Conservation (phyloP, 1,140 invertebrate species). For the Alviniconcha marisindica region DNA sequence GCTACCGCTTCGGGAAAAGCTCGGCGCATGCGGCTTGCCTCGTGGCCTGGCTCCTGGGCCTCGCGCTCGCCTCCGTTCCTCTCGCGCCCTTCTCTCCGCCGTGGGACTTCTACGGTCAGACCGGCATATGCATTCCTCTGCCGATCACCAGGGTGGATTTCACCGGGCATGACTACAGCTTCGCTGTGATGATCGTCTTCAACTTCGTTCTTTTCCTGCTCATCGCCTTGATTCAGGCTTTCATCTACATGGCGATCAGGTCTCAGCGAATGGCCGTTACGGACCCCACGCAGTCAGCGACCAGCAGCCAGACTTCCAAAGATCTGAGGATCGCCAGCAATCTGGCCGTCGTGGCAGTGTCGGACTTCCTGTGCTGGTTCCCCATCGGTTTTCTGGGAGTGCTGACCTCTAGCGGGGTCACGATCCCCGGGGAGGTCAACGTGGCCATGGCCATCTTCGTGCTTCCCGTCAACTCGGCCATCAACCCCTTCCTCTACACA, state of each 20-base stretch:
- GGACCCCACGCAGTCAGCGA: neutral
- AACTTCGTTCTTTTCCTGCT: conserved; percentile 48
- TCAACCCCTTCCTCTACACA: conserved; percentile 58
- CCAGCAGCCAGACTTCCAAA: neutral
- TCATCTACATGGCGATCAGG: conserved; percentile 44
- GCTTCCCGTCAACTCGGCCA: too few relatives aligned
- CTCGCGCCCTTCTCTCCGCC: conserved; percentile 8
- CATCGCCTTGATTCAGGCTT: conserved; percentile 45
- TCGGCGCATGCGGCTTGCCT: neutral
- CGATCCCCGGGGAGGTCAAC: conserved; percentile 51
- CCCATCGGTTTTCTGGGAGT: conserved; percentile 38
- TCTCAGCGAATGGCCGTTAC: too few relatives aligned
- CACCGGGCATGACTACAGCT: conserved; percentile 49
- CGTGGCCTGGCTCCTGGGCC: conserved; percentile 31
- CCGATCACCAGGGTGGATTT: conserved; percentile 40
- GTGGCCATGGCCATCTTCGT: conserved; percentile 46
- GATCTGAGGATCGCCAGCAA: conserved; percentile 45
- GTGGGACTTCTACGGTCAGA: conserved; percentile 51
- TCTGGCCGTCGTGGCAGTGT: conserved; percentile 41
- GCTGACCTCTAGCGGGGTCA: conserved; percentile 39
- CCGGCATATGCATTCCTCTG: conserved; percentile 49
- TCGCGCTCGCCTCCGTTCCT: conserved; percentile 40
- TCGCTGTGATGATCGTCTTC: conserved; percentile 47
- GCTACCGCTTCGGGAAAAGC: conserved; percentile 31
- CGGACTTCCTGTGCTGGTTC: conserved; percentile 43